Conservation (phyloP, 2,113 vertebrate species). For the Vanacampus margaritifer region DNA sequence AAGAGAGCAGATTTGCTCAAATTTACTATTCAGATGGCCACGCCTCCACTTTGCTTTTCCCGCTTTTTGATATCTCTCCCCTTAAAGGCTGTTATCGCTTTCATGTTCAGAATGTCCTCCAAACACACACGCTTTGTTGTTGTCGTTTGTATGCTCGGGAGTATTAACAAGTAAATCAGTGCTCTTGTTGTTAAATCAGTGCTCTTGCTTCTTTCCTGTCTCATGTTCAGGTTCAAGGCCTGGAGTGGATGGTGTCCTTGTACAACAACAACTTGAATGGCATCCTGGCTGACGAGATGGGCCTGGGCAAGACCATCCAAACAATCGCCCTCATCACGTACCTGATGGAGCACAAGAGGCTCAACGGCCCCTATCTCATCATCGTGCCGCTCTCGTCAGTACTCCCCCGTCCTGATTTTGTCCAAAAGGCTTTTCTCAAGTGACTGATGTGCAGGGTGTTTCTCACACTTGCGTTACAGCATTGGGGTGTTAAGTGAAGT, state of each 20-base stretch:
- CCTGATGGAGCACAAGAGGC: constrained; percentile 95
- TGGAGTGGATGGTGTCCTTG: constrained; percentile 98
- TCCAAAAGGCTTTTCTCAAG: neutral
- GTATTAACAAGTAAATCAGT: neutral
- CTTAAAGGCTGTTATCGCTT: neutral
- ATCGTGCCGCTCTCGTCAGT: constrained; percentile 98
- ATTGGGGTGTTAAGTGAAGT: neutral
- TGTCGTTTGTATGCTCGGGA: neutral
- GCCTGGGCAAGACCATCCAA: constrained; percentile 96
- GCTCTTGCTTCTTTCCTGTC: neutral
- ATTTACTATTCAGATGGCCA: neutral
- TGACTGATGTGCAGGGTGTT: neutral
- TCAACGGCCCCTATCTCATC: constrained; percentile 97
- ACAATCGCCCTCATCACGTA: constrained; percentile 98
- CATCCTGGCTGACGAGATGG: constrained; percentile 98
- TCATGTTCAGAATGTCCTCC: neutral
- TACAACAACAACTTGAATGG: constrained; percentile 98
- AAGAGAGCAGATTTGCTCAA: neutral
- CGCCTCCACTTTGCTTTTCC: neutral
- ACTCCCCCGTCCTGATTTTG: neutral
- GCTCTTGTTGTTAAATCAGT: too few relatives aligned
- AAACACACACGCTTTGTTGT: neutral
- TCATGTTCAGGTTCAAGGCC: constrained; percentile 81
- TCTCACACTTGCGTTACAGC: neutral
- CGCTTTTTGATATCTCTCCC: neutral